Percentiles rank a stretch among this genome's conserved stretches.
Conservation (phyloP, 2,797 vertebrate genomes). For the Peromyscus aztecus region DNA sequence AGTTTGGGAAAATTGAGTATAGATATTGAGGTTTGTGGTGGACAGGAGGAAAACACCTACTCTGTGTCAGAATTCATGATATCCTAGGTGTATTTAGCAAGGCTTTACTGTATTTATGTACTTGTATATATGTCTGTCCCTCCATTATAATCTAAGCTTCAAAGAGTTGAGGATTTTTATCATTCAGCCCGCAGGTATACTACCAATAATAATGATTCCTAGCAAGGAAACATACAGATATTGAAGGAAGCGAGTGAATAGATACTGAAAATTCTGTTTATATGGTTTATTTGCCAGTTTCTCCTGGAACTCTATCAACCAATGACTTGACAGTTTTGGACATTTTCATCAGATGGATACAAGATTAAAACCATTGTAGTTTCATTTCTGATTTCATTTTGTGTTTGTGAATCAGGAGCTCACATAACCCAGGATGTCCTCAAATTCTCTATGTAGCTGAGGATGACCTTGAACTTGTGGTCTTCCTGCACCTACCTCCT, state of each 20-base stretch:
- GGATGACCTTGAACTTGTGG: not conserved
- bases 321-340: conserved; percentile 4
- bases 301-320: not conserved
- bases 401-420: not conserved
- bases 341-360: not conserved
- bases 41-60: not conserved
- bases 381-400: not conserved
- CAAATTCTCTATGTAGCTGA: not conserved
- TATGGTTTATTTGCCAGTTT: not conserved
- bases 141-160: not conserved
- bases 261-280: not conserved
- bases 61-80: not conserved
- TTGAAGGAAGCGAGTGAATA: not conserved
- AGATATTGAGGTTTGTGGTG: not conserved
- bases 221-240: not conserved
- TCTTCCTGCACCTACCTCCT: not conserved
- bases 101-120: not conserved
- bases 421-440: not conserved
- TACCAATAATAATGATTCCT: not conserved
- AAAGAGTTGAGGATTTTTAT: not conserved
- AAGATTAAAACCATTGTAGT: not conserved
- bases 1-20: not conserved
- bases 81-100: not conserved
- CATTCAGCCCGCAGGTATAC: not conserved
- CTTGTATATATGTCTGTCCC: not conserved